These are phyloP conservation scores for Sipha maydis DNA, from an alignment of 2,888 invertebrate genomes.

Conservation along the genomic window DNA sequence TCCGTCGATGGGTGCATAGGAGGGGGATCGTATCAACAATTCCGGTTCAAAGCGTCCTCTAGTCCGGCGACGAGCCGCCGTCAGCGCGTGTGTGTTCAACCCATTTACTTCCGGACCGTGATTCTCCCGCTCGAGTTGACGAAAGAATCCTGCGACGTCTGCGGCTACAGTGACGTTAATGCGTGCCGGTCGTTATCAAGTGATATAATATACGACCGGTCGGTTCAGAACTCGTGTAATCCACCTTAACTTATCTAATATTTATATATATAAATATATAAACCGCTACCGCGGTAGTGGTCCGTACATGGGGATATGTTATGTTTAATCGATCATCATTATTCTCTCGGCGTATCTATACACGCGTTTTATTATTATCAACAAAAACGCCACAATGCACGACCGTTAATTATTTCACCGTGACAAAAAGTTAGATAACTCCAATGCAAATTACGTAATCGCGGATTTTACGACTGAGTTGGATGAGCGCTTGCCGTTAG, in stretches of 20 bases:
- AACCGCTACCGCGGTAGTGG: slow-evolving; percentile 7
- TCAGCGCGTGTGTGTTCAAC: slow-evolving; percentile 18
- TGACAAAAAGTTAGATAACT: neutral
- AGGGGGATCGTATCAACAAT: slow-evolving; percentile 46
- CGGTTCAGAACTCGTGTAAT: slow-evolving; percentile 31
- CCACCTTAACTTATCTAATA: neutral
- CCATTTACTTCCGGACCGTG: slow-evolving; percentile 50
- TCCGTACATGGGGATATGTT: neutral
- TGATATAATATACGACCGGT: neutral
- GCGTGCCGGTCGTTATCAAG: slow-evolving; percentile 34
- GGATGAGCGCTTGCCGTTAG: neutral
- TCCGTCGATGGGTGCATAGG: neutral
- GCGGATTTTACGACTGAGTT: neutral
- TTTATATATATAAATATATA: neutral
- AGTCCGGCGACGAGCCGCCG: neutral
- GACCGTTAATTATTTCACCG: slow-evolving; percentile 30
- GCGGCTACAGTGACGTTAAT: neutral
- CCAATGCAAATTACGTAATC: neutral
- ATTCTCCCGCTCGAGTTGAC: neutral
- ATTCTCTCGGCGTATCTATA: neutral
- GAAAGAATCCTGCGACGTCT: neutral
- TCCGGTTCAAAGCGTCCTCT: slow-evolving; percentile 47
- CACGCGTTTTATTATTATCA: neutral
- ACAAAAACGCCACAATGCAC: neutral
- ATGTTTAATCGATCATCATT: slow-evolving; percentile 37